phyloP scores from a whole-genome alignment of 2,113 vertebrate species.

The Ammospiza nelsoni region DNA sequence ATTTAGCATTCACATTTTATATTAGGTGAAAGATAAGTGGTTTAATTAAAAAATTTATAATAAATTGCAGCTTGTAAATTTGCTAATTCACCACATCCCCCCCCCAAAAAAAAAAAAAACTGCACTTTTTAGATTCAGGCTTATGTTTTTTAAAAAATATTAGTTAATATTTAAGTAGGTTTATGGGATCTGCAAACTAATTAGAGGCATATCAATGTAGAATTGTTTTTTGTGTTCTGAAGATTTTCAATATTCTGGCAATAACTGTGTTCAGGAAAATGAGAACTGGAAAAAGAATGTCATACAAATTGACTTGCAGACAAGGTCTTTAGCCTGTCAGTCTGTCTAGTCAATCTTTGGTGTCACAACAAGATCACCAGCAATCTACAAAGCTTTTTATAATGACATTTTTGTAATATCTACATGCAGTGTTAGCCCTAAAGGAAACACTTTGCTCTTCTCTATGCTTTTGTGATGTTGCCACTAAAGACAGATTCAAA shows the following conservation, averaged over 20 bases:
- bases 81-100: rapidly evolving
- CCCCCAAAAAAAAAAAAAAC: background rate
- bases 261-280: background rate
- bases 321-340: background rate
- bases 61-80: background rate
- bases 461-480: background rate
- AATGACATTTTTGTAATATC: background rate
- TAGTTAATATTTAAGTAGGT: background rate
- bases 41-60: background rate
- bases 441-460: background rate
- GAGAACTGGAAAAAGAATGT: background rate
- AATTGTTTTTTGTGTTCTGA: background rate
- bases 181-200: background rate
- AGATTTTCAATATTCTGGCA: background rate
- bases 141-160: background rate
- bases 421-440: background rate
- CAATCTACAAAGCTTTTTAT: background rate
- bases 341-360: background rate
- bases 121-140: background rate
- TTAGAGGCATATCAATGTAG: background rate
- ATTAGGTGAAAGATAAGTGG: background rate
- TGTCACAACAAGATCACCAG: too few species aligned
- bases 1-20: background rate
- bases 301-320: background rate
- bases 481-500: background rate